These are phyloP conservation scores for Peromyscus attwateri DNA, from an alignment of 2,797 vertebrate genomes.

Conservation along the genomic window DNA sequence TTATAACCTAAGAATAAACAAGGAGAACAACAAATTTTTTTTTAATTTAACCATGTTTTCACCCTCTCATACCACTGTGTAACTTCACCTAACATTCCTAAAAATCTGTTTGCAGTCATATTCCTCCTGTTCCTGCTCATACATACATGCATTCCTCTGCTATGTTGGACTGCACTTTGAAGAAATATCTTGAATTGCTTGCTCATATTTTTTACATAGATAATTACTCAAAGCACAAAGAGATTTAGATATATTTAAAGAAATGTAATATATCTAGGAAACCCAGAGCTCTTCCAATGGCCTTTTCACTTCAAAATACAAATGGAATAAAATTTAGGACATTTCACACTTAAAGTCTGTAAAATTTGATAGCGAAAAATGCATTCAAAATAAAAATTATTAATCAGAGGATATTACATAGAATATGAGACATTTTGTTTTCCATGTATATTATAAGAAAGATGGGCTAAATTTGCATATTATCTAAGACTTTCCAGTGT, in stretches of 20 bases:
- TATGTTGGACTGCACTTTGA: not conserved
- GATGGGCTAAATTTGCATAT: not conserved
- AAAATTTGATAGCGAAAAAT: not conserved
- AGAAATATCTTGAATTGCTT: constrained; percentile 18
- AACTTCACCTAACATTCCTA: not conserved
- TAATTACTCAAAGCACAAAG: not conserved
- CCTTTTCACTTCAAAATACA: not conserved
- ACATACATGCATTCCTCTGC: not conserved
- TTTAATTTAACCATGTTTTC: not conserved
- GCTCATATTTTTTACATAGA: not conserved
- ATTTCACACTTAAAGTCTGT: not conserved
- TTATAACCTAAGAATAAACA: not conserved
- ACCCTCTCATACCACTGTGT: not conserved
- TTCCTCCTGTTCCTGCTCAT: not conserved
- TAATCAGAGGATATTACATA: not conserved
- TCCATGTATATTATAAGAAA: not conserved
- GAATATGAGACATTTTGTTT: not conserved
- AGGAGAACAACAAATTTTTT: not conserved
- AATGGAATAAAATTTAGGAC: not conserved
- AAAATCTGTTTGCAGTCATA: not conserved
- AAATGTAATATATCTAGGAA: not conserved
- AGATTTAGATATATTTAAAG: not conserved
- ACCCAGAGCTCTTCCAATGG: no score
- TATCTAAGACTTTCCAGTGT: not conserved
- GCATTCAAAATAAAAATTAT: not conserved